Evolutionary conservation across 2,113 vertebrate genomes (phyloP).

Genomic region (Corythornis madagascariensis): DNA sequence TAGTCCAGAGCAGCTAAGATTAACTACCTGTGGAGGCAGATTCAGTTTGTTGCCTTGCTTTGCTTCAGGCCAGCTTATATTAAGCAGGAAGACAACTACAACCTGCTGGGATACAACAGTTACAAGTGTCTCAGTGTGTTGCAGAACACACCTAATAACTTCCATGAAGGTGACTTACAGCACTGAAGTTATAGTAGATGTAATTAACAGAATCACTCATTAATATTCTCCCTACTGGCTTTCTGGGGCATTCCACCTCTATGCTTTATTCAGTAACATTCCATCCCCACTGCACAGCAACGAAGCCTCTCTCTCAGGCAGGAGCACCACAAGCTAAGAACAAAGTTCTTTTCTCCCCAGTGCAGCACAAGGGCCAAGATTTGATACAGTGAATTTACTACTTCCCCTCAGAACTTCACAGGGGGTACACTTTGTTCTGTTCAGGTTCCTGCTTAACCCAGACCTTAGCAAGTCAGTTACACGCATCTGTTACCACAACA

Average conservation of each 20-base stretch:
- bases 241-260: neutral
- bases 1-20: neutral
- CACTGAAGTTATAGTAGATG: neutral
- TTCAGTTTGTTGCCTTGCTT: neutral
- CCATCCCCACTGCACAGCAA: neutral
- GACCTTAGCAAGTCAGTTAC: neutral
- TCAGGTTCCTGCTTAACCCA: neutral
- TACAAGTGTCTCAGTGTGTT: neutral
- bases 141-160: neutral
- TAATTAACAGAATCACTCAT: neutral
- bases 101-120: neutral
- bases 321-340: neutral
- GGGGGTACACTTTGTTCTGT: neutral
- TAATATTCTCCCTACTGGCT: neutral
- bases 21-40: neutral
- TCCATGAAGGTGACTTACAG: neutral
- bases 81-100: neutral
- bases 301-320: neutral
- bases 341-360: neutral
- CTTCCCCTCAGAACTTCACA: neutral
- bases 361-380: neutral
- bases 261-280: neutral
- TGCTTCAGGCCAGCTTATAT: neutral
- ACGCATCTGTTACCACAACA: neutral
- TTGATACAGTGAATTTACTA: neutral